Evolutionary conservation across 2,888 invertebrate species (phyloP).

Genomic region (Cosmia trapezina): DNA sequence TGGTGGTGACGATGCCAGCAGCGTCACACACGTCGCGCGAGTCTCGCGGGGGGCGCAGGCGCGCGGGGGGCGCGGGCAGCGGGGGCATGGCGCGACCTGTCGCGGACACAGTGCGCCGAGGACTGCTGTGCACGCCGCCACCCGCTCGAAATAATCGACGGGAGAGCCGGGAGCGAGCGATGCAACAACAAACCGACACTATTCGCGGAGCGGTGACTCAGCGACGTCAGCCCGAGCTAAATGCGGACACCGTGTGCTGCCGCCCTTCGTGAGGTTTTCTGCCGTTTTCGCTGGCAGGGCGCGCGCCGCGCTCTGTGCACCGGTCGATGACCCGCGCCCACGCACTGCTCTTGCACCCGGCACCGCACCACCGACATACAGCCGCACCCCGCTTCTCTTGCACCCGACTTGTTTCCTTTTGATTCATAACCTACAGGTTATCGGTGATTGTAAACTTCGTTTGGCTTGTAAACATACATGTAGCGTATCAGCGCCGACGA

Average conservation of each 20-base stretch:
- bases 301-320: conserved; percentile 77
- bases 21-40: conserved; percentile 85
- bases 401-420: conserved; percentile 50
- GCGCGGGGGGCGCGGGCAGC: conserved; percentile 84
- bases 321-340: conserved; percentile 89
- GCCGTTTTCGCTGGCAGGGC: conserved; percentile 87
- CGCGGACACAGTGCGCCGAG: conserved; percentile 83
- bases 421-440: conserved; percentile 56
- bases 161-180: conserved; percentile 87
- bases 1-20: conserved; percentile 91
- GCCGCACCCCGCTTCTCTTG: conserved; percentile 47
- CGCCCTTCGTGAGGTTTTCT: conserved; percentile 89
- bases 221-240: conserved; percentile 88
- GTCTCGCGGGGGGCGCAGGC: conserved; percentile 85
- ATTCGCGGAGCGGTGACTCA: conserved; percentile 89
- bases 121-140: conserved; percentile 80
- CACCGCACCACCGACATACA: conserved; percentile 66
- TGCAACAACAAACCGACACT: conserved; percentile 89
- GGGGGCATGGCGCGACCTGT: conserved; percentile 86
- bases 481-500: conserved; percentile 44
- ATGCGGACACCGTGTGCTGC: conserved; percentile 89
- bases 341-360: conserved; percentile 84
- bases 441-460: conserved; percentile 57
- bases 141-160: conserved; percentile 85
- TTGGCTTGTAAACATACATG: conserved; percentile 65